Percentiles rank a stretch among this genome's conserved stretches.
These are phyloP conservation scores for Numida meleagris DNA, from an alignment of 2,113 vertebrate genomes.

Conservation along the genomic window DNA sequence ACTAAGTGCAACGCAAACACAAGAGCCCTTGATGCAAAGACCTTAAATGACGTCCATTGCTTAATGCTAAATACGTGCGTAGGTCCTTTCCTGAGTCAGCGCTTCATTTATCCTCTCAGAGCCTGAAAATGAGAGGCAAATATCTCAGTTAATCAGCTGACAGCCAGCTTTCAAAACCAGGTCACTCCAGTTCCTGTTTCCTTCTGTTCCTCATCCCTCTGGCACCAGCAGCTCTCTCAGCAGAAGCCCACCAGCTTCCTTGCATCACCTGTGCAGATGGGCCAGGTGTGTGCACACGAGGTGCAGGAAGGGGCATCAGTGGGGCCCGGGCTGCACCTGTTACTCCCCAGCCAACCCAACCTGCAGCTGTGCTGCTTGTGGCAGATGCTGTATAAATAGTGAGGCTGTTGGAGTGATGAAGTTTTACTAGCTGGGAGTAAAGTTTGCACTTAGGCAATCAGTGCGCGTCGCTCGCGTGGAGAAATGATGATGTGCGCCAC, in stretches of 20 bases:
- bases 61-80: background rate
- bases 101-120: background rate
- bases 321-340: background rate
- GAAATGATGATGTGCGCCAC: background rate
- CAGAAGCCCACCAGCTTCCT: background rate
- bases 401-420: background rate
- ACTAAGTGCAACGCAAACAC: background rate
- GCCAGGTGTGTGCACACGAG: background rate
- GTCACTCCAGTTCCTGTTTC: background rate
- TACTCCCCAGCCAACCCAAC: background rate
- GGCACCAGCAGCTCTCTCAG: background rate
- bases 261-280: background rate
- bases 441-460: background rate
- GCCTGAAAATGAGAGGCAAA: background rate
- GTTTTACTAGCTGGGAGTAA: background rate
- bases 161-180: slow-evolving; percentile 22
- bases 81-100: background rate
- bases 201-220: background rate
- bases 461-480: background rate
- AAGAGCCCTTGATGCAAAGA: background rate
- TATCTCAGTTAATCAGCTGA: background rate
- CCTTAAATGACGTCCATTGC: rapidly evolving
- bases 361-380: background rate
- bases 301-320: background rate
- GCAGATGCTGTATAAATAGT: background rate